phyloP scores from a whole-genome alignment of 2,797 vertebrate genomes.

The Falco biarmicus region DNA sequence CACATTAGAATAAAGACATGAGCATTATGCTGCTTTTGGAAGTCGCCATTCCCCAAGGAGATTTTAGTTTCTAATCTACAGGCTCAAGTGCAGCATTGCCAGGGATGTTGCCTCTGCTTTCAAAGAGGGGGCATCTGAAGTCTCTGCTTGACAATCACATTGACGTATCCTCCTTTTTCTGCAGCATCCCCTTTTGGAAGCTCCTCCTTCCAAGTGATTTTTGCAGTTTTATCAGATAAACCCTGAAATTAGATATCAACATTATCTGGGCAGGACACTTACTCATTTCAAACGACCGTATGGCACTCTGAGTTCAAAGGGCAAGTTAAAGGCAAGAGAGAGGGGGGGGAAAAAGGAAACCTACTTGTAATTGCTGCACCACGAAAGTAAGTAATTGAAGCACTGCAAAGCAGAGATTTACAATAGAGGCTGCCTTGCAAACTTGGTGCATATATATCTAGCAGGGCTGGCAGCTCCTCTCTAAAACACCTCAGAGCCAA shows the following conservation, averaged over 20 bases:
- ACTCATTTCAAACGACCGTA: not conserved
- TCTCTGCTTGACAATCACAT: not conserved
- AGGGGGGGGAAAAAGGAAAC: accelerated
- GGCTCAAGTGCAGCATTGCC: not conserved
- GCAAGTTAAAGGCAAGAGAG: not conserved
- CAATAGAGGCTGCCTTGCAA: not conserved
- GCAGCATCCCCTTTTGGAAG: not conserved
- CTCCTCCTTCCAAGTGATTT: not conserved
- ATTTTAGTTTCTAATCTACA: not conserved
- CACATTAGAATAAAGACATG: not conserved
- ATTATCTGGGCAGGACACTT: not conserved
- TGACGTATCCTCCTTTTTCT: not conserved
- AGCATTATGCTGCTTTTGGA: not conserved
- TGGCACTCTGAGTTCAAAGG: not conserved
- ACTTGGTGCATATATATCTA: not conserved
- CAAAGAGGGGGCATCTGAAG: not conserved
- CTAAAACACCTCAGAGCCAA: not conserved
- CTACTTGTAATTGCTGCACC: not conserved
- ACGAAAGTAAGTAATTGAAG: not conserved
- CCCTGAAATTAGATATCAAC: not conserved
- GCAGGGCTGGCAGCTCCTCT: not conserved
- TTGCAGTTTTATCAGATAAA: not conserved
- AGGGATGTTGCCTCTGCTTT: not conserved
- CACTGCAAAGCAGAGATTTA: not conserved
- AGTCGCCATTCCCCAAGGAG: not conserved